These are phyloP conservation scores for Drosophila percnosoma DNA, from an alignment of 2,888 invertebrate genomes.

Conservation along the genomic window DNA sequence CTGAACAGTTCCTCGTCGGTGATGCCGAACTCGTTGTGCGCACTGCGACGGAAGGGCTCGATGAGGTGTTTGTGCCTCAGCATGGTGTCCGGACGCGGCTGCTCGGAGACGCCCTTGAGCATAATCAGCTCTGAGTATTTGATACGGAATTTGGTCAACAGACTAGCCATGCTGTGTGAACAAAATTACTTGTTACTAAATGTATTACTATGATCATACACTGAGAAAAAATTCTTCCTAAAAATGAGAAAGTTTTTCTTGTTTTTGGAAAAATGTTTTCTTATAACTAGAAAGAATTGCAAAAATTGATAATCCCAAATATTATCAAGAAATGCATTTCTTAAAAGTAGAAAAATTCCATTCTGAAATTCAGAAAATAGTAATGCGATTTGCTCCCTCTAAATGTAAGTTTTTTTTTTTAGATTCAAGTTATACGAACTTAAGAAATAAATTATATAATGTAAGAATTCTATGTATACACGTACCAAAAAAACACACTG, in stretches of 20 bases:
- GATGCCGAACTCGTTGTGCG: slow-evolving; percentile 86
- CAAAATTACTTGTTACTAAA: background rate
- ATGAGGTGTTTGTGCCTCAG: slow-evolving; percentile 90
- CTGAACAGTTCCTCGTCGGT: slow-evolving; percentile 84
- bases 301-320: background rate
- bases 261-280: background rate
- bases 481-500: background rate
- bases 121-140: slow-evolving; percentile 96
- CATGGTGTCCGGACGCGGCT: slow-evolving; percentile 91
- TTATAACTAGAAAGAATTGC: background rate
- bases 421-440: background rate
- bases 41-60: slow-evolving; percentile 87
- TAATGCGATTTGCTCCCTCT: background rate
- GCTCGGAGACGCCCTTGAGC: slow-evolving; percentile 94
- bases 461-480: background rate
- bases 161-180: slow-evolving; percentile 92
- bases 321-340: background rate
- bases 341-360: background rate
- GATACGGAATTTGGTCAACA: slow-evolving; percentile 96
- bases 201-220: background rate
- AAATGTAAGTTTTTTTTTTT: background rate
- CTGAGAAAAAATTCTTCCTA: background rate
- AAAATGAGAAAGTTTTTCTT: background rate
- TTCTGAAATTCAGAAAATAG: background rate
- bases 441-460: background rate